Base-by-base conservation (phyloP, 37 sponge, comb jelly and placozoan species). In the Diacarnus erythraeanus region DNA sequence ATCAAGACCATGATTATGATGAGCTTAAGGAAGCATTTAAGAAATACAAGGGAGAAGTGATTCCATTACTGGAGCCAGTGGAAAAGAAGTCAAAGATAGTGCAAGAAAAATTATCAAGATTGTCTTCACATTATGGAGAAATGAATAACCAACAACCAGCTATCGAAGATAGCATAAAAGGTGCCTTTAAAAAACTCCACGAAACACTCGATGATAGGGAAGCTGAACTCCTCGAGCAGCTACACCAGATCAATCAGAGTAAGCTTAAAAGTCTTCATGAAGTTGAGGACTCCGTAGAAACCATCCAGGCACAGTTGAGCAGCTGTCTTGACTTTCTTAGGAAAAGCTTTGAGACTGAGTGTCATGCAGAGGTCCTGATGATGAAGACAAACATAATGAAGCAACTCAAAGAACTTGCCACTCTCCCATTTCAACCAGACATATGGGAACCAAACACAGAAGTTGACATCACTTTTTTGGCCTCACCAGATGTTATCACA, bases 361-460 rank as follows among this genome's bases (percentile, higher is more conserved):
- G 33, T 0, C 51, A 80, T 44, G 70, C 38, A 56, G 70, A 67
- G 35, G 31, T 80, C 9, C 23, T 80, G 70, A 54, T n/a, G 3
- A 65, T 69, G 57, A 80, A 80, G 56, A 54, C 5, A n/a, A 37
- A 15, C 23, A 68, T 80, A 2, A 38, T 69, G 60, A 51, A 69
- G 21, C 57, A 69, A 36, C 33, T 54, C 1, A 31, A 69, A 25
- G 70, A 80, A 20, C 23, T 80, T 22, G 44, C 34, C 9, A 35
- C n/a, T 4, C n/a, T 29, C 42, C 71, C 36, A 38, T 21, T 79
- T 2, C n/a, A 39, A 21, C 54, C 21, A 60, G 47, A 78, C 2
- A 10, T 78, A 33, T n/a, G n/a, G n/a, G n/a, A 57, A 47, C 69
- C 58, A 2, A 43, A 25, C 38, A 27, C 26, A 8, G n/a, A 35